Evolutionary conservation across 2,113 vertebrate genomes (phyloP).

Genomic region (Megaleporinus macrocephalus): DNA sequence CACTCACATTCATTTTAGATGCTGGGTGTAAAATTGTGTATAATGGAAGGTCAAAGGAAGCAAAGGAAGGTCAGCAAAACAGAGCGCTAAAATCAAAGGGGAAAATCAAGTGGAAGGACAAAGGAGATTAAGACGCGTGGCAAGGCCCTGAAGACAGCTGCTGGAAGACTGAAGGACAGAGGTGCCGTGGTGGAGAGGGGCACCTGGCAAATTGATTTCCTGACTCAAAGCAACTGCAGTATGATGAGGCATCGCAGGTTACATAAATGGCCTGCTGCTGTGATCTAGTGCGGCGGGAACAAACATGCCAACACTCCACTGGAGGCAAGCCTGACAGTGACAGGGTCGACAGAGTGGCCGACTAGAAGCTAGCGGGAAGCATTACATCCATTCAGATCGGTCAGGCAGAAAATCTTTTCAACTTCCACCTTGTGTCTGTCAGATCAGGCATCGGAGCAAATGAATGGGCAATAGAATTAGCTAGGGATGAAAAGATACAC

Average conservation of each 20-base stretch:
- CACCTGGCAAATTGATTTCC: conserved; percentile 65
- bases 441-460: background rate
- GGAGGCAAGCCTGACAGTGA: conserved; percentile 58
- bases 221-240: conserved; percentile 48
- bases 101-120: background rate
- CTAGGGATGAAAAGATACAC: background rate
- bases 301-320: conserved; percentile 58
- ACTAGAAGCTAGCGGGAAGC: conserved; percentile 37
- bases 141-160: background rate
- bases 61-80: too few relatives aligned
- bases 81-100: background rate
- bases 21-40: background rate
- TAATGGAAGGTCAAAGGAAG: background rate
- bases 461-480: background rate
- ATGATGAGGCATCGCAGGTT: conserved; percentile 59
- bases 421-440: conserved; percentile 25
- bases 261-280: conserved; percentile 59
- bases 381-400: conserved; percentile 30
- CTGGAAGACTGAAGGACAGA: background rate
- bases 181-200: conserved; percentile 40
- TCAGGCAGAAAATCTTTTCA: conserved; percentile 43
- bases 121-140: background rate
- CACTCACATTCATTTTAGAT: background rate
- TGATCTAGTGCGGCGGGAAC: conserved; percentile 60
- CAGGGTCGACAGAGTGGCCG: conserved; percentile 53